Percentiles rank a stretch among this genome's conserved stretches.
These are phyloP conservation scores for Leucophenga montana DNA, from an alignment of 2,888 invertebrate species.

Conservation along the genomic window DNA sequence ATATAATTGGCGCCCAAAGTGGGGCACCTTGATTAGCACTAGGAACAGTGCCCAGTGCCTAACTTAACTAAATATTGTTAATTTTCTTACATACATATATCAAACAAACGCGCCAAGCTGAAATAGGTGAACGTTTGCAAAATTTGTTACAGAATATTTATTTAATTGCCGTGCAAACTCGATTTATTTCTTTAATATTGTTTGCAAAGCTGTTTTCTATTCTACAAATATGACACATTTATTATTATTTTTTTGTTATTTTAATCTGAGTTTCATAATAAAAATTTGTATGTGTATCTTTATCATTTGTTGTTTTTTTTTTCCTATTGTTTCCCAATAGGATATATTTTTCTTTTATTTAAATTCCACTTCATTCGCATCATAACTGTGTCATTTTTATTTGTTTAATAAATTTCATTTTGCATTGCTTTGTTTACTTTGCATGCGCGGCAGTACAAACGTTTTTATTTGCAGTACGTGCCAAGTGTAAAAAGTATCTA, in stretches of 20 bases:
- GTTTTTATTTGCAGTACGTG: slow-evolving; percentile 27
- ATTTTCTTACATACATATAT: no score
- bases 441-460: background rate
- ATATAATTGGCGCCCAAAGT: no score
- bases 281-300: background rate
- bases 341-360: background rate
- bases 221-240: background rate
- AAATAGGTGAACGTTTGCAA: no score
- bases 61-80: no score
- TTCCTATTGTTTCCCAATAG: background rate
- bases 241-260: background rate
- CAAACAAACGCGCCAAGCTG: no score
- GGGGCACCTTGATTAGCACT: no score
- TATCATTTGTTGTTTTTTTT: slow-evolving; percentile 5
- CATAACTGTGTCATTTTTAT: slow-evolving; percentile 2
- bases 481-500: slow-evolving; percentile 4
- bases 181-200: no score
- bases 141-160: no score
- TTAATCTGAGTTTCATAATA: background rate
- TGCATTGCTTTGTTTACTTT: background rate
- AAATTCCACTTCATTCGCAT: background rate
- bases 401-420: slow-evolving; percentile 15
- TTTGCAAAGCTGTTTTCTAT: no score
- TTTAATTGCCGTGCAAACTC: no score
- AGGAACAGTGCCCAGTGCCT: no score